Evolutionary conservation across 2,888 invertebrate genomes (phyloP), one percentile per base, ranked within the genome.

Genomic region (Aphidoletes aphidimyza): DNA sequence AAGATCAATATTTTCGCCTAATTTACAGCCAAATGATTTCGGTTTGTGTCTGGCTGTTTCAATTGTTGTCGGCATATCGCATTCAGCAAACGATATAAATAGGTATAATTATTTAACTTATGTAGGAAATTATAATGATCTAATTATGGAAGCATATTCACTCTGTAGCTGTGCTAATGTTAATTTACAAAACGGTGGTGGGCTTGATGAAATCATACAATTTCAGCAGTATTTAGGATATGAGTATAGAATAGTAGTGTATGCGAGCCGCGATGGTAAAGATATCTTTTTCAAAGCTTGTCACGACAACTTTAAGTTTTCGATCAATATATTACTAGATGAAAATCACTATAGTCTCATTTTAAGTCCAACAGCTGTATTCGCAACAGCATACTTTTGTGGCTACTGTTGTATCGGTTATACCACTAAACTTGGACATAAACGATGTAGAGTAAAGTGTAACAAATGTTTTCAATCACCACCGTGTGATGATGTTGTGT

Each of bases 101-200:
- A n/a, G 8, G 9, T 81, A 81, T 37, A 81, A 81, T 81, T 81
- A n/a, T 81, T 81, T 37, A 36, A 37, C 39, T 37, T 37, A 81
- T 81, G 2, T 2, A 8, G 37, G n/a, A n/a, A 81, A 81, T 81
- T 37, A 81, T 81, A 11, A 19, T n/a, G 37, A 81, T 6, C 11
- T 81, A n/a, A 81, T 81, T 37, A 19, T n/a, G 0, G 37, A 36
- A n/a, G n/a, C 37, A 0, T 0, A 37, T 14, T 0, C 37, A n/a
- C 37, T 81, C 9, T 26, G 37, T 11, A 1, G 1, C 11, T n/a
- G 37, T 36, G 81, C 37, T 37, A 37, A 22, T 37, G 81, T 81
- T 6, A 22, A 37, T 37, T n/a, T 37, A 0, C n/a, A 36, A 81
- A 6, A 81, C 8, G 81, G 81, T 36, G 36, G 81, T 37, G n/a